phyloP scores from a whole-genome alignment of 37 sponge, comb jelly and placozoan genomes.

The Amphimedon queenslandica region DNA sequence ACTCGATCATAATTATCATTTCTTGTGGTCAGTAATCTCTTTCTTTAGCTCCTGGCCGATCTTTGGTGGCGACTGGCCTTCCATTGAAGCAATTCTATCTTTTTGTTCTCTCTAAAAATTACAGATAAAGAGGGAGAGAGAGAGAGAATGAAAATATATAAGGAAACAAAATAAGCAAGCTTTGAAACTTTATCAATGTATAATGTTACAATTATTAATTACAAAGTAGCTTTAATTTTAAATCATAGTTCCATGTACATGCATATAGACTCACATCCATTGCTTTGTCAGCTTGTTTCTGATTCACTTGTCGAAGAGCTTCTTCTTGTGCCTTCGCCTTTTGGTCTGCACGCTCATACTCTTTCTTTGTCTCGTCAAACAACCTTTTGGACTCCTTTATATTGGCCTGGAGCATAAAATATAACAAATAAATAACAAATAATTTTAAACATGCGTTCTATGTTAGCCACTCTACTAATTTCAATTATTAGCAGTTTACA shows the following conservation, averaged over 20 bases:
- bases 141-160: too few relatives aligned
- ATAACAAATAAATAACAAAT: not conserved
- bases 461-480: too few relatives aligned
- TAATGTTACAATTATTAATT: too few relatives aligned
- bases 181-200: too few relatives aligned
- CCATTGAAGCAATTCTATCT: conserved; percentile 24
- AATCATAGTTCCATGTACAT: not conserved
- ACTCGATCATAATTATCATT: too few relatives aligned
- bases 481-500: not conserved
- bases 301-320: conserved; percentile 53
- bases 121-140: too few relatives aligned
- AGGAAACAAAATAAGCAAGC: too few relatives aligned
- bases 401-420: conserved; percentile 8
- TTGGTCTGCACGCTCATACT: conserved; percentile 38
- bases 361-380: conserved; percentile 34
- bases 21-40: conserved; percentile 21
- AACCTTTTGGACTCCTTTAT: conserved; percentile 34
- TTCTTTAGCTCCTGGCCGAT: conserved; percentile 24
- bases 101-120: conserved; percentile 39
- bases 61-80: conserved; percentile 16
- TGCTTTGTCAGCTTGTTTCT: conserved; percentile 57
- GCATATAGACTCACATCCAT: conserved; percentile 39
- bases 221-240: too few relatives aligned
- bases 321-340: conserved; percentile 52
- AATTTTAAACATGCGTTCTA: too few relatives aligned